Percentiles rank a stretch among this genome's conserved stretches.
Evolutionary conservation across 1,140 invertebrate genomes (phyloP).

Genomic region (Portunus trituberculatus): DNA sequence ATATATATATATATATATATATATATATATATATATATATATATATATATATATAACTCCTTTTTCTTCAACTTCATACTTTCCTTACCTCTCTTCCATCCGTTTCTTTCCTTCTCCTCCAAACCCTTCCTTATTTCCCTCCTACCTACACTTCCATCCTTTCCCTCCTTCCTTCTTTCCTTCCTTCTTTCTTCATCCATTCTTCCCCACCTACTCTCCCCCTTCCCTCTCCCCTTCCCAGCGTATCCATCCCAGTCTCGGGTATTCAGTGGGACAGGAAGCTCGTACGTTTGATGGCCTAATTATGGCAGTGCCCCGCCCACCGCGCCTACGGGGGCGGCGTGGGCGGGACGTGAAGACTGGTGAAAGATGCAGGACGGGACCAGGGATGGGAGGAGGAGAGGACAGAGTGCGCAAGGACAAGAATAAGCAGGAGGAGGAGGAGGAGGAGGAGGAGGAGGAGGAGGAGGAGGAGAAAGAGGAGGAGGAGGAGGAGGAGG

Average conservation of each 20-base stretch:
- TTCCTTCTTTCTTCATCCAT: background rate
- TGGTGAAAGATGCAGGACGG: background rate
- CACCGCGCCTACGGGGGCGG: background rate
- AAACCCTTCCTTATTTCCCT: background rate
- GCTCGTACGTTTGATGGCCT: slow-evolving; percentile 20
- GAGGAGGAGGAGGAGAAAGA: background rate
- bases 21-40: slow-evolving; percentile 50
- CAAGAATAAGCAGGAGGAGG: background rate
- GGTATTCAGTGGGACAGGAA: background rate
- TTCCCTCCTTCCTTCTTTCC: background rate
- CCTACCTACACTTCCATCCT: background rate
- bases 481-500: background rate
- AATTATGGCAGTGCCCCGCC: background rate
- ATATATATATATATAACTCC: slow-evolving; percentile 40
- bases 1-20: slow-evolving; percentile 41
- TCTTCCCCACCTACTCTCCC: too few relatives aligned
- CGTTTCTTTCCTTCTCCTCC: background rate
- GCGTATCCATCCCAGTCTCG: background rate
- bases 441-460: too few relatives aligned
- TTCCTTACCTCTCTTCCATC: background rate
- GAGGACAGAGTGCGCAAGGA: background rate
- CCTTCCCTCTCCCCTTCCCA: background rate
- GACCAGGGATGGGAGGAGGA: background rate
- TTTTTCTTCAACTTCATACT: background rate
- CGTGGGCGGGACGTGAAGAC: background rate